Base-by-base conservation (phyloP, 2,113 vertebrate genomes). In the Climacteris rufus region DNA sequence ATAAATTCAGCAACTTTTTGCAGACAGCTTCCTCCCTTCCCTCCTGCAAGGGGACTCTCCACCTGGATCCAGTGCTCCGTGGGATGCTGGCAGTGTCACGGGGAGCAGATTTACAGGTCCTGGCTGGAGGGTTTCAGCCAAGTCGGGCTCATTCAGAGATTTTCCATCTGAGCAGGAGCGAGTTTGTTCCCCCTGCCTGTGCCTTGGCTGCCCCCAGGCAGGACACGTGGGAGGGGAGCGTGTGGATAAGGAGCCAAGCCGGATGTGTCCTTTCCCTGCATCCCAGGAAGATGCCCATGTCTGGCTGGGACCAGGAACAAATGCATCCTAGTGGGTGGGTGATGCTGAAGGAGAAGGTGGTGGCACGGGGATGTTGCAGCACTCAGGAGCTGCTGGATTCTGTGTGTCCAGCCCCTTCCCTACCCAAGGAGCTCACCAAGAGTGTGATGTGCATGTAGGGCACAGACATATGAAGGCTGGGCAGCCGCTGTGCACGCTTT, bases 361-460 rank as follows among this genome's bases (percentile, higher is more conserved):
- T n/a, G 49, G 44, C 0, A 0, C 21, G 59, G 33, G 59, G 63
- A 44, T 3, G 11, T 21, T 0, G 0, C 78, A 37, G 78, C 11
- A 6, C 35, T 42, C 2, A 0, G 1, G 3, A 20, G 25, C 49
- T 5, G 11, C 57, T 47, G 91, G 19, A 9, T 33, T 44, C 9
- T 5, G 11, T 20, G 49, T 37, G 72, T 31, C 37, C 59, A n/a
- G 37, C 20, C 78, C 44, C 4, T 4, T 77, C 35, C 47, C 28
- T 49, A 8, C 11, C 25, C 61, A 40, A 57, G 54, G 30, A 57
- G n/a, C 47, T 86, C 30, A 2, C 23, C 5, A 6, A 31, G 16
- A 15, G 30, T 31, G 31, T 61, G 57, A 5, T 42, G 52, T 63
- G 68, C 10, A 4, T 1, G 0, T 59, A 47, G 22, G 28, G 4